Evolutionary conservation across 2,113 vertebrate species (phyloP).

Genomic region (Ptilorrhoa leucosticta): DNA sequence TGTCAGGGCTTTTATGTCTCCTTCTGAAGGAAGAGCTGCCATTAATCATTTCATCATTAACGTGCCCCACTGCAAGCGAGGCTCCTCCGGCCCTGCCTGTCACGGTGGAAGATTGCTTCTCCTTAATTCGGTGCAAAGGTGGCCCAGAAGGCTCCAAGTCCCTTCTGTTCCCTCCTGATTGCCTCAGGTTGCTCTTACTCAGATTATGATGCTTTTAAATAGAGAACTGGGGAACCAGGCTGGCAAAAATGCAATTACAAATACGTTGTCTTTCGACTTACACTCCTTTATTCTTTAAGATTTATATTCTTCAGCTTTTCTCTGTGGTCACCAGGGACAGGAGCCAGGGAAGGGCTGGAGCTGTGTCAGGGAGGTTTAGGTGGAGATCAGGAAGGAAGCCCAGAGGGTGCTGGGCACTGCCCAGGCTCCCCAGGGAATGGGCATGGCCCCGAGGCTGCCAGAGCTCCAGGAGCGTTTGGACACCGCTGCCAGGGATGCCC

Average conservation of each 20-base stretch:
- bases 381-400: accelerated
- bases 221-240: background rate
- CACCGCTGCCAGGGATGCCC: background rate
- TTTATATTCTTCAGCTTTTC: background rate
- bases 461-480: background rate
- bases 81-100: background rate
- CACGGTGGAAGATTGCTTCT: background rate
- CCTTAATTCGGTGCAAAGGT: conserved; percentile 43
- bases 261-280: background rate
- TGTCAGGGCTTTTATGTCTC: conserved; percentile 61
- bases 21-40: conserved; percentile 56
- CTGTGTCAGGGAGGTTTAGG: accelerated
- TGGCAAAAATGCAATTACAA: background rate
- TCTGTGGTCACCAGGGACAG: background rate
- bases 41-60: conserved; percentile 72
- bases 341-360: no score
- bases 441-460: background rate
- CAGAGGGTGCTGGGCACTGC: background rate
- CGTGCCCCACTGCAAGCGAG: background rate
- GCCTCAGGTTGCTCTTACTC: background rate
- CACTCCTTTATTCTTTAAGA: background rate
- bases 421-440: background rate
- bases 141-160: conserved; percentile 9
- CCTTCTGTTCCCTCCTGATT: conserved; percentile 15
- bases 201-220: background rate